These are phyloP conservation scores for Lepus americanus DNA, from an alignment of 2,113 vertebrate genomes.

Conservation along the genomic window DNA sequence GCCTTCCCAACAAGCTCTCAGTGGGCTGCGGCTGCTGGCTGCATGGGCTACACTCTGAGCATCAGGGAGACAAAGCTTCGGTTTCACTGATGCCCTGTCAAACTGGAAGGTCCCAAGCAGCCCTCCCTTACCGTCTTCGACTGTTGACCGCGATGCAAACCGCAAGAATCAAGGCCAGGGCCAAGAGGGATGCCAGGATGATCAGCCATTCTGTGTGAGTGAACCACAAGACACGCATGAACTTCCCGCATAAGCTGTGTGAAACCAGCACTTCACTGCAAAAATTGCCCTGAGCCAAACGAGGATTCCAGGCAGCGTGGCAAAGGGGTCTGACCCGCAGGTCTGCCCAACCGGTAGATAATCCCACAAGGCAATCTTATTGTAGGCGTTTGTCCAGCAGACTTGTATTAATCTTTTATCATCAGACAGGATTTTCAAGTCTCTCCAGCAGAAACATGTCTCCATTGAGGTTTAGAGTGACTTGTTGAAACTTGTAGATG, in stretches of 20 bases:
- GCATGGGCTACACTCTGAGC: not conserved
- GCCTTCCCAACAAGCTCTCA: not conserved
- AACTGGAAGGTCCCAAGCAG: not conserved
- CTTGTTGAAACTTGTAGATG: not conserved
- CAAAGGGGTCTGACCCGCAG: too few relatives aligned
- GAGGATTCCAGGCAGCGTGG: not conserved
- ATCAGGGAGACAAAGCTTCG: not conserved
- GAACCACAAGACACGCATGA: slow-evolving; percentile 41
- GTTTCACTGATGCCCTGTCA: not conserved
- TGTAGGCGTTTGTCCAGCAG: not conserved
- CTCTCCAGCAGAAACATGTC: not conserved
- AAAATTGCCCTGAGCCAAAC: not conserved
- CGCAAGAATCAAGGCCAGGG: slow-evolving; percentile 80
- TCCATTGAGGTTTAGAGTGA: not conserved
- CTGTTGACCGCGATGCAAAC: slow-evolving; percentile 84
- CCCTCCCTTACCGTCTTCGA: slow-evolving; percentile 78
- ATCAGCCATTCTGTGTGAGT: slow-evolving; percentile 80
- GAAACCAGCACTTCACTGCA: not conserved
- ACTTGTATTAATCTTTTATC: not conserved
- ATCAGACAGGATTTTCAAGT: slow-evolving; percentile 42
- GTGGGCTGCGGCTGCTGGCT: not conserved
- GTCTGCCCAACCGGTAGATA: not conserved
- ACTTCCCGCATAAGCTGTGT: not conserved
- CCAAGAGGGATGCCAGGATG: slow-evolving; percentile 82
- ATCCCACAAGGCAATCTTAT: not conserved